Evolutionary conservation across 2,113 vertebrate genomes (phyloP).

Genomic region (Poeciliopsis retropinna): DNA sequence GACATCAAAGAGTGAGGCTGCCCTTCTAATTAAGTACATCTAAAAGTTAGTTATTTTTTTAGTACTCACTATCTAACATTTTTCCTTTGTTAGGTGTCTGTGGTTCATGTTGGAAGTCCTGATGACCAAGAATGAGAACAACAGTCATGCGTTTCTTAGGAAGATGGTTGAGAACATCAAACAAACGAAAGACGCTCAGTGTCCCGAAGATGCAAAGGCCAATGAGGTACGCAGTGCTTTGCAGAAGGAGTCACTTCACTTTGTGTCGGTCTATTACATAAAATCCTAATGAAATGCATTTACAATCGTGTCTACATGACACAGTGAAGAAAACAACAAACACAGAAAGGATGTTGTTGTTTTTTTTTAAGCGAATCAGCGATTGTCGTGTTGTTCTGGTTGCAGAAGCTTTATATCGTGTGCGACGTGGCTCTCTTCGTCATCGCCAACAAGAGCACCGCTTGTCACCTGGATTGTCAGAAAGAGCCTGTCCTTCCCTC

Average conservation of each 20-base stretch:
- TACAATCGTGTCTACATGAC: too few relatives aligned
- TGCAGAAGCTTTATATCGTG: slow-evolving; percentile 97
- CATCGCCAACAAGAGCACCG: slow-evolving; percentile 97
- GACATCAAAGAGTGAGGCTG: slow-evolving; percentile 97
- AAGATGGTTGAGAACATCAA: slow-evolving; percentile 99
- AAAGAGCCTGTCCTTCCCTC: slow-evolving; percentile 94
- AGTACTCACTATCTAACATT: neutral
- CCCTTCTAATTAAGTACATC: neutral
- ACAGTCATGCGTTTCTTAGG: slow-evolving; percentile 97
- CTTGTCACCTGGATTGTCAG: slow-evolving; percentile 93
- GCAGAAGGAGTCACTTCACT: neutral
- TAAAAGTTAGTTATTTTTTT: neutral
- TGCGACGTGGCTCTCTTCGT: slow-evolving; percentile 97
- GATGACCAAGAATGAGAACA: slow-evolving; percentile 99
- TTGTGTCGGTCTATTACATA: neutral
- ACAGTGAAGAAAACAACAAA: neutral
- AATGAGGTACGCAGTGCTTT: slow-evolving; percentile 81
- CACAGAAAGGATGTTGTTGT: neutral
- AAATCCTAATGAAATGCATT: neutral
- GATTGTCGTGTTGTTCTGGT: slow-evolving; percentile 20
- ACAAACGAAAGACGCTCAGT: slow-evolving; percentile 95
- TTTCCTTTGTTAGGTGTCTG: slow-evolving; percentile 83
- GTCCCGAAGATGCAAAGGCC: slow-evolving; percentile 94
- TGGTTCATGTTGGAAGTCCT: slow-evolving; percentile 99
- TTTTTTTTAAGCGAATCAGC: neutral